Conservation (phyloP, 2,113 vertebrate genomes). For the Semnornis frantzii region DNA sequence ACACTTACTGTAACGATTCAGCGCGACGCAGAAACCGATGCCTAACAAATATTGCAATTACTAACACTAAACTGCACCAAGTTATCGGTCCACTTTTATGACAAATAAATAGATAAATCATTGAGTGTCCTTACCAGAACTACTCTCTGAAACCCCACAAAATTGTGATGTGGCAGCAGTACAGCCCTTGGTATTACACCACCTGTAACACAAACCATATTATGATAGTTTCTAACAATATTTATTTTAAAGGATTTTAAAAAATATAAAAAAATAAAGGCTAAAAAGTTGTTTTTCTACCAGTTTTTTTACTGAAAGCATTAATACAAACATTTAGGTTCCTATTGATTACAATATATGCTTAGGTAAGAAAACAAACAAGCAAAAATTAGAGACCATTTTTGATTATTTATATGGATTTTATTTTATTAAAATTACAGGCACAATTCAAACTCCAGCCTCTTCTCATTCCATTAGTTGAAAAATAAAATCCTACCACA, state of each 20-base stretch:
- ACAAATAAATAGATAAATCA: conserved; percentile 68
- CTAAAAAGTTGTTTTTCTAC: conserved; percentile 22
- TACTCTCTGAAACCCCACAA: conserved; percentile 74
- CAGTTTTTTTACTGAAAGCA: conserved; percentile 21
- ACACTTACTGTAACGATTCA: conserved; percentile 6
- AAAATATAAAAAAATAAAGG: conserved; percentile 19
- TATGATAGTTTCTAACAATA: conserved; percentile 63
- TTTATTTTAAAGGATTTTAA: conserved; percentile 20
- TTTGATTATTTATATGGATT: background rate
- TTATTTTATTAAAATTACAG: background rate
- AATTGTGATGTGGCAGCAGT: conserved; percentile 71
- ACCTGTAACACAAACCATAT: conserved; percentile 73
- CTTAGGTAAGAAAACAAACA: background rate
- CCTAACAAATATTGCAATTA: background rate
- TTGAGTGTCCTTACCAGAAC: conserved; percentile 72
- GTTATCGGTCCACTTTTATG: conserved; percentile 7
- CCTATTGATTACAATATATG: background rate
- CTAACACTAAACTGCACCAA: background rate
- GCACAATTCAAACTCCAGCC: background rate
- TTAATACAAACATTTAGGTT: conserved; percentile 10
- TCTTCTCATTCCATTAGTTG: background rate
- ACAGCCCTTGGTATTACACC: conserved; percentile 69
- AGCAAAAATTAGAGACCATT: background rate
- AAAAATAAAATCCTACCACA: background rate
- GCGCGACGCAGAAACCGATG: background rate